A percentile compares a stretch with the other conserved stretches of the same genome.
Conservation (phyloP, 2,888 invertebrate genomes). For the Lasius platythorax region DNA sequence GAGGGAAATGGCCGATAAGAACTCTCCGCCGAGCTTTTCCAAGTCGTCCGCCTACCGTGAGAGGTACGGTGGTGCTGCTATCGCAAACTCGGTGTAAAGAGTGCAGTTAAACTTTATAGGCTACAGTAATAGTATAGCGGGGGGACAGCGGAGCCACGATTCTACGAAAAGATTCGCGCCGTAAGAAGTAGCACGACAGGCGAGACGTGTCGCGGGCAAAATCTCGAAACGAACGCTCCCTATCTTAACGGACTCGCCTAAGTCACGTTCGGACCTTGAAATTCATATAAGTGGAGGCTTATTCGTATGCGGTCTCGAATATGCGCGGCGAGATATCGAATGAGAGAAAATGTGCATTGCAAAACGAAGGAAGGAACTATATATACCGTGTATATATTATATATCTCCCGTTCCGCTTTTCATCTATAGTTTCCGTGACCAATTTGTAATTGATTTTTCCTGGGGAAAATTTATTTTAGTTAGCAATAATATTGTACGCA, state of each 20-base stretch:
- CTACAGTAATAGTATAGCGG: conserved; percentile 62
- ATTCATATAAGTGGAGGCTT: conserved; percentile 11
- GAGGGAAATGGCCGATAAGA: conserved; percentile 73
- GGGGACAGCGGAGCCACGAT: conserved; percentile 56
- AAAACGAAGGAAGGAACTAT: background rate
- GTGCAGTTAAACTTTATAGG: conserved; percentile 80
- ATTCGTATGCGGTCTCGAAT: background rate
- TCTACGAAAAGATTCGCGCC: conserved; percentile 65
- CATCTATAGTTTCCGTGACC: background rate
- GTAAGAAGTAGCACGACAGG: conserved; percentile 41
- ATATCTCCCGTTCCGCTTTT: background rate
- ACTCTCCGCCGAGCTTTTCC: conserved; percentile 73
- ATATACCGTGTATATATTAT: background rate
- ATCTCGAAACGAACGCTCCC: conserved; percentile 27
- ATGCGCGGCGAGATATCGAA: conserved; percentile 11
- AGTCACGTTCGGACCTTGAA: conserved; percentile 36
- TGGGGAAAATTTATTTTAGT: background rate
- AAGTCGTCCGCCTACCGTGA: conserved; percentile 72
- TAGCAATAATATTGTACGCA: background rate
- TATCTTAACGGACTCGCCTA: conserved; percentile 25
- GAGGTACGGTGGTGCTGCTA: conserved; percentile 69
- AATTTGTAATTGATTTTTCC: conserved; percentile 19
- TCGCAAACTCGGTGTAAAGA: conserved; percentile 78
- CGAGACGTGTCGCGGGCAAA: conserved; percentile 26
- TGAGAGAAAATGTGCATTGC: conserved; percentile 6